Conservation (phyloP, 2,113 vertebrate genomes). For the Datnioides undecimradiatus region DNA sequence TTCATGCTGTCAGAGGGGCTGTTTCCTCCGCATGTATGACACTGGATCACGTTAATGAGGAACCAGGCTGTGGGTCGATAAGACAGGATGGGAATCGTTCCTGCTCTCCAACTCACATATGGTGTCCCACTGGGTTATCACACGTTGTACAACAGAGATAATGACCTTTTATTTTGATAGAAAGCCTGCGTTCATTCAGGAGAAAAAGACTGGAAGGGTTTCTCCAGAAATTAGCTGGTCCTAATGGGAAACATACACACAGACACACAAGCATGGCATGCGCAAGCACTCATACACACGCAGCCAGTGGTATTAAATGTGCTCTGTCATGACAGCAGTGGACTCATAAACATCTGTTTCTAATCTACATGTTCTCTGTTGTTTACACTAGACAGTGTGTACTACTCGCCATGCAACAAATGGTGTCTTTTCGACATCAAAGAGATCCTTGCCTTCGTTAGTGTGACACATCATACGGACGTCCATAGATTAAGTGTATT, state of each 20-base stretch:
- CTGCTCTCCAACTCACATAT: constrained; percentile 22
- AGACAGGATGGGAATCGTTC: constrained; percentile 26
- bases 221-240: constrained; percentile 66
- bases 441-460: constrained; percentile 43
- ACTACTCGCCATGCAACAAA: constrained; percentile 58
- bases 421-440: constrained; percentile 55
- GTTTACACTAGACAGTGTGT: constrained; percentile 71
- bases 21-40: constrained; percentile 56
- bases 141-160: constrained; percentile 30
- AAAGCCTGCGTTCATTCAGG: constrained; percentile 11
- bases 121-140: constrained; percentile 32
- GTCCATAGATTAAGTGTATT: constrained; percentile 18
- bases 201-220: constrained; percentile 65
- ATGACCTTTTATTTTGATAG: constrained; percentile 46
- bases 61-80: constrained; percentile 50
- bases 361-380: constrained; percentile 64
- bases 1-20: constrained; percentile 51
- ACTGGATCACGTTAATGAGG: constrained; percentile 58
- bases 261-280: constrained; percentile 39
- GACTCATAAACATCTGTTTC: constrained; percentile 81
- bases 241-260: constrained; percentile 74
- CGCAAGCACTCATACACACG: constrained; percentile 23
- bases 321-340: constrained; percentile 67
- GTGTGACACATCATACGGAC: constrained; percentile 1
- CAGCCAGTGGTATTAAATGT: constrained; percentile 61